Conservation (phyloP, 2,888 invertebrate species). For the Leptinotarsa juncta region DNA sequence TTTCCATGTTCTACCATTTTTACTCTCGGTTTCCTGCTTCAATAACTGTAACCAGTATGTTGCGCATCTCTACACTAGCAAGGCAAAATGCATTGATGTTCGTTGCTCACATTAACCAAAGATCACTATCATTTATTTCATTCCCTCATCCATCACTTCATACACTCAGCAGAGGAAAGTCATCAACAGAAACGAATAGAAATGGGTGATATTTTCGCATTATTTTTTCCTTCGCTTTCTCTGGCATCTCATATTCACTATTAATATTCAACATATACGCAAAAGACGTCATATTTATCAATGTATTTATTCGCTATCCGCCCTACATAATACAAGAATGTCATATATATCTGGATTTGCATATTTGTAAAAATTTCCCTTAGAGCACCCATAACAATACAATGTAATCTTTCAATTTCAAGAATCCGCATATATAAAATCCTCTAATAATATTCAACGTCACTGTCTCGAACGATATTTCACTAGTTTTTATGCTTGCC, state of each 20-base stretch:
- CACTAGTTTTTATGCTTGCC: constrained; percentile 60
- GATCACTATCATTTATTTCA: too few species aligned
- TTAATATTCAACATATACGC: constrained; percentile 29
- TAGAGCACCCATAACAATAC: constrained; percentile 59
- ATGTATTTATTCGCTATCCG: constrained; percentile 47
- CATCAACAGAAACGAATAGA: not conserved
- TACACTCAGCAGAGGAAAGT: not conserved
- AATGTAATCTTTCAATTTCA: constrained; percentile 63
- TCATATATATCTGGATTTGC: constrained; percentile 49
- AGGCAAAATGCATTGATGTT: too few species aligned
- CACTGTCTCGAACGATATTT: constrained; percentile 59
- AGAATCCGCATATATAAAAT: constrained; percentile 58
- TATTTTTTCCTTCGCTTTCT: not conserved
- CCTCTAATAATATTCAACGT: constrained; percentile 62
- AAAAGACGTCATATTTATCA: constrained; percentile 46
- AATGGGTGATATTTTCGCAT: not conserved
- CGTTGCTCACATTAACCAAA: too few species aligned
- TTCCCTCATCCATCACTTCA: too few species aligned
- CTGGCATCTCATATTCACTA: constrained; percentile 5
- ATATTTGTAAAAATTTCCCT: constrained; percentile 49
- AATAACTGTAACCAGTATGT: too few species aligned
- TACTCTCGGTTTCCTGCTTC: too few species aligned
- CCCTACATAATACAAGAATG: constrained; percentile 44
- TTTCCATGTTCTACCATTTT: too few species aligned
- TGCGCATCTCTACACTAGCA: too few species aligned